Conservation (phyloP, 2,113 vertebrate genomes). For the Sapajus apella region DNA sequence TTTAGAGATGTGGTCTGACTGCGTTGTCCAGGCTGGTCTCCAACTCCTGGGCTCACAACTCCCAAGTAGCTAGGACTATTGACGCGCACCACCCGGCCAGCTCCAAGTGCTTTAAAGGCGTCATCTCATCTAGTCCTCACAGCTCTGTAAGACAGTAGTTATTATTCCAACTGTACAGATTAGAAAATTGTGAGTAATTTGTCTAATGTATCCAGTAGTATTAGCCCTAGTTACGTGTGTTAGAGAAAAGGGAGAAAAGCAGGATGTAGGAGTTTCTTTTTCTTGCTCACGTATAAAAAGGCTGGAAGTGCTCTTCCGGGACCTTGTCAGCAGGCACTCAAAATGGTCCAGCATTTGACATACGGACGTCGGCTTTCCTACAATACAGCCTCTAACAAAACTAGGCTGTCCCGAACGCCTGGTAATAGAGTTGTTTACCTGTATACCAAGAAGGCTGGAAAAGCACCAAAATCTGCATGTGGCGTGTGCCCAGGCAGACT, state of each 20-base stretch:
- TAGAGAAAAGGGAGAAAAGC: not conserved
- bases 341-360: too few species aligned
- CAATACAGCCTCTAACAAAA: too few species aligned
- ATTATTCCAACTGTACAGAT: not conserved
- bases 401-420: too few species aligned
- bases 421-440: too few species aligned
- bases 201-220: not conserved
- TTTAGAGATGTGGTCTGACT: not conserved
- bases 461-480: too few species aligned
- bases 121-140: not conserved
- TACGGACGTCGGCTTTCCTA: too few species aligned
- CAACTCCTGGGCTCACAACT: not conserved
- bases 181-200: not conserved
- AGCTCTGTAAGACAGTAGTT: not conserved
- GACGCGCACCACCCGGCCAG: accelerated
- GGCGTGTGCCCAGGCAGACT: too few species aligned
- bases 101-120: not conserved
- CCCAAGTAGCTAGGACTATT: not conserved
- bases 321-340: too few species aligned
- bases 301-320: not conserved
- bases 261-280: not conserved
- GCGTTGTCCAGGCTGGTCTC: not conserved
- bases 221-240: not conserved
- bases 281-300: not conserved
- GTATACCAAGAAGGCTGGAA: too few species aligned